Conservation (phyloP, 2,797 vertebrate genomes). For the Perodicticus potto region DNA sequence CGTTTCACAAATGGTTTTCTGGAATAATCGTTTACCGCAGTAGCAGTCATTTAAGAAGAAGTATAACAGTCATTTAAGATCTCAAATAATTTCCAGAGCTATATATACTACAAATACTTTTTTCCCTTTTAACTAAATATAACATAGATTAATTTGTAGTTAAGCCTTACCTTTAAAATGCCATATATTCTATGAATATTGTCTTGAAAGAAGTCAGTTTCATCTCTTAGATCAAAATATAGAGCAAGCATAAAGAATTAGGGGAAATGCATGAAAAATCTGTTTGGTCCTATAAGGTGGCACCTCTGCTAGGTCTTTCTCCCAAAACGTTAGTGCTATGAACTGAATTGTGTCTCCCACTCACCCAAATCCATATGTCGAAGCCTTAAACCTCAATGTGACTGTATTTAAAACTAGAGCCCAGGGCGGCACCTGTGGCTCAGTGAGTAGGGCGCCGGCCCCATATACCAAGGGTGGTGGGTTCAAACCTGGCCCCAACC, state of each 20-base stretch:
- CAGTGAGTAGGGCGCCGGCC: too few relatives aligned
- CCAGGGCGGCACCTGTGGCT: too few relatives aligned
- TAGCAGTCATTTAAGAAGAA: slow-evolving; percentile 21
- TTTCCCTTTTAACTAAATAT: slow-evolving; percentile 27
- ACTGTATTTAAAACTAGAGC: not conserved
- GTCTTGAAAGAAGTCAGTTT: slow-evolving; percentile 26
- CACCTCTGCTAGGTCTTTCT: not conserved
- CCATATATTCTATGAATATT: slow-evolving; percentile 12
- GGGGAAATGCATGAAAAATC: not conserved
- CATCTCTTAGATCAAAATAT: slow-evolving; percentile 49
- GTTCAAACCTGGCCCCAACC: too few relatives aligned
- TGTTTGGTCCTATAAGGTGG: not conserved
- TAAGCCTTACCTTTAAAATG: slow-evolving; percentile 32
- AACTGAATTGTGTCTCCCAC: not conserved
- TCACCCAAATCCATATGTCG: not conserved
- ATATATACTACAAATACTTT: not conserved
- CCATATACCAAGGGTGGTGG: too few relatives aligned
- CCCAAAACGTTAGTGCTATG: not conserved
- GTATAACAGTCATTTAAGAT: not conserved
- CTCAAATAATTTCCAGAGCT: slow-evolving; percentile 40
- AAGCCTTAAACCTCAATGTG: not conserved
- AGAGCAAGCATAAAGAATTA: slow-evolving; percentile 38
- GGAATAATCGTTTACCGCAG: slow-evolving; percentile 1
- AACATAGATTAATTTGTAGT: slow-evolving; percentile 41
- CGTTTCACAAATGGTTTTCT: slow-evolving; percentile 52